These are phyloP conservation scores for Pseudochaenichthys georgianus DNA, from an alignment of 2,797 vertebrate genomes.

Conservation along the genomic window DNA sequence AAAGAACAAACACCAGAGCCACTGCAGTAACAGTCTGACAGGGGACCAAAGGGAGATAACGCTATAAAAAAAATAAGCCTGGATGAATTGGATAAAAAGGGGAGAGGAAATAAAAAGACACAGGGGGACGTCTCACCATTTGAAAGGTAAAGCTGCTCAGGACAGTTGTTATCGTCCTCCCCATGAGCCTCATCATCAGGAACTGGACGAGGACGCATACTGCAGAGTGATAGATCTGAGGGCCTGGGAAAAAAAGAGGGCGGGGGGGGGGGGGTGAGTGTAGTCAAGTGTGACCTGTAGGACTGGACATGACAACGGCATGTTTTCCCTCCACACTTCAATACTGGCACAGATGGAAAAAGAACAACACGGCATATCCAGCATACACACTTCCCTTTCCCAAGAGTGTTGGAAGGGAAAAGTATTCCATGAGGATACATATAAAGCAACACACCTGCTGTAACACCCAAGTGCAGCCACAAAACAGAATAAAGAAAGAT, in stretches of 20 bases:
- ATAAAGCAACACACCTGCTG: conserved; percentile 85
- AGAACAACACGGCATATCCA: conserved; percentile 25
- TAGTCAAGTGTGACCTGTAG: conserved; percentile 57
- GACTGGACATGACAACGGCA: conserved; percentile 42
- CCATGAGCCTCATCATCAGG: conserved; percentile 97
- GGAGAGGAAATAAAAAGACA: conserved; percentile 2
- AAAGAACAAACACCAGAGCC: background rate
- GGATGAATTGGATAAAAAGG: background rate
- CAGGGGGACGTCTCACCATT: conserved; percentile 87
- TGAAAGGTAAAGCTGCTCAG: conserved; percentile 93
- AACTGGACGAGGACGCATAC: conserved; percentile 94
- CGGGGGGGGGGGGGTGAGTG: conserved; percentile 35
- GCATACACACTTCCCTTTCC: conserved; percentile 16
- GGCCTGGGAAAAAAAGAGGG: conserved; percentile 81
- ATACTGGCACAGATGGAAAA: conserved; percentile 32
- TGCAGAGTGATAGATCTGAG: conserved; percentile 92
- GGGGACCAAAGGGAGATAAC: conserved; percentile 10
- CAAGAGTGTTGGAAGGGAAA: conserved; percentile 3
- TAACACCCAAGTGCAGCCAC: conserved; percentile 82
- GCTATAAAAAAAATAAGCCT: conserved; percentile 9
- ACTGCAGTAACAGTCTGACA: conserved; percentile 30
- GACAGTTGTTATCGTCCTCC: conserved; percentile 92
- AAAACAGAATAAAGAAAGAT: conserved; percentile 54
- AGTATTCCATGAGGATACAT: conserved; percentile 41
- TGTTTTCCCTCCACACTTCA: conserved; percentile 38